These are phyloP conservation scores for Drosophila busckii DNA, from an alignment of 1,140 invertebrate genomes.

Conservation along the genomic window DNA sequence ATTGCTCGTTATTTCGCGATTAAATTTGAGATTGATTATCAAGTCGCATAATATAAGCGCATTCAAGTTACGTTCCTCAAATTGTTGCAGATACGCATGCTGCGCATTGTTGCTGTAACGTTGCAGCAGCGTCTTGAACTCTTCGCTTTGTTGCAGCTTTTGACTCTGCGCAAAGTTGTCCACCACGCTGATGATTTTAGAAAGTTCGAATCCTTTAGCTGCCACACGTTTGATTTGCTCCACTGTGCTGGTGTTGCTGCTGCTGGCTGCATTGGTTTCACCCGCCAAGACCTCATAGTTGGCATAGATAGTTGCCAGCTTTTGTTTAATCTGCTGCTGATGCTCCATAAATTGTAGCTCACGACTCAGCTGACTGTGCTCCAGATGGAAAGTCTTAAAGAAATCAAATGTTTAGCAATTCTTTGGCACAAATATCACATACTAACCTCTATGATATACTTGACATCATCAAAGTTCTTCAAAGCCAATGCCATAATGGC, in stretches of 20 bases:
- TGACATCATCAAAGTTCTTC: slow-evolving; percentile 70
- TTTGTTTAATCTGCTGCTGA: slow-evolving; percentile 76
- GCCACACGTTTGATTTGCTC: slow-evolving; percentile 68
- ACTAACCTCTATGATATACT: slow-evolving; percentile 71
- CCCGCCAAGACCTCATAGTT: slow-evolving; percentile 55
- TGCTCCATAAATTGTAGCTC: slow-evolving; percentile 79
- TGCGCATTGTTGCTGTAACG: slow-evolving; percentile 46
- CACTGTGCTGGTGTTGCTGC: slow-evolving; percentile 48
- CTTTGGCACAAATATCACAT: neutral
- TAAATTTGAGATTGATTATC: slow-evolving; percentile 62
- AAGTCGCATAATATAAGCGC: slow-evolving; percentile 64
- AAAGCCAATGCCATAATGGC: slow-evolving; percentile 68
- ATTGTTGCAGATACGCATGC: slow-evolving; percentile 59
- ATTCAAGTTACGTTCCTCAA: slow-evolving; percentile 61
- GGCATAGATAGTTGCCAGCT: slow-evolving; percentile 52
- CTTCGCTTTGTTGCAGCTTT: slow-evolving; percentile 47
- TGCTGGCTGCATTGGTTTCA: slow-evolving; percentile 6
- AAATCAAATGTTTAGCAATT: neutral
- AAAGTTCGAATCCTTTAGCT: slow-evolving; percentile 60
- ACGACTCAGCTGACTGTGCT: slow-evolving; percentile 72
- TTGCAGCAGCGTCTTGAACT: slow-evolving; percentile 43
- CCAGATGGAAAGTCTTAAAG: slow-evolving; percentile 79
- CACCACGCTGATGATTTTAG: slow-evolving; percentile 70
- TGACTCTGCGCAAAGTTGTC: slow-evolving; percentile 76
- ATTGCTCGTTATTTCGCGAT: slow-evolving; percentile 69